Conservation (phyloP, 30 jellyfish, hydroid and myxozoan species). For the Clytia hemisphaerica region DNA sequence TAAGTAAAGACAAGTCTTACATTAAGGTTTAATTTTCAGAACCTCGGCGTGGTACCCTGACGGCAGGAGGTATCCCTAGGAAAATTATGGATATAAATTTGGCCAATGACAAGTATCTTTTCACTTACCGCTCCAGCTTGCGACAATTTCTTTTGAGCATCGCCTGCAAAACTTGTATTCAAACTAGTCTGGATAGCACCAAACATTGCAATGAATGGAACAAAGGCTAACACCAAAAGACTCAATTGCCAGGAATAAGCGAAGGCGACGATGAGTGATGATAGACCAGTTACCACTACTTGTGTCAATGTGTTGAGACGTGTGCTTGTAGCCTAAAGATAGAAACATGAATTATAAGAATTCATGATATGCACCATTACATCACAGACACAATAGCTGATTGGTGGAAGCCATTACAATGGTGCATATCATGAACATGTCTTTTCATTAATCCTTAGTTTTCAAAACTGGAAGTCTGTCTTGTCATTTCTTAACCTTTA, state of each 20-base stretch:
- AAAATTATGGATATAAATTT: neutral
- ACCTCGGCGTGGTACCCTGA: too few relatives aligned
- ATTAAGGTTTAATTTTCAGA: too few relatives aligned
- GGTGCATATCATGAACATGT: neutral
- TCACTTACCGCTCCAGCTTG: slow-evolving; percentile 66
- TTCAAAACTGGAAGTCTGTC: too few relatives aligned
- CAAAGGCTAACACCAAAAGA: slow-evolving; percentile 61
- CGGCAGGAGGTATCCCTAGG: neutral
- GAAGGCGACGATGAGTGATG: slow-evolving; percentile 69
- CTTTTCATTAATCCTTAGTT: too few relatives aligned
- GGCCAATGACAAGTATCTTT: too few relatives aligned
- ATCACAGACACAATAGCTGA: neutral
- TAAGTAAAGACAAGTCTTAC: too few relatives aligned
- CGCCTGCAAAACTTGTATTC: slow-evolving; percentile 79
- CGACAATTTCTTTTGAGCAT: slow-evolving; percentile 40
- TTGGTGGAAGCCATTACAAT: neutral
- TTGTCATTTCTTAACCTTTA: too few relatives aligned
- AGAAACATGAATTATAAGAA: neutral
- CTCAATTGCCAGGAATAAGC: slow-evolving; percentile 65
- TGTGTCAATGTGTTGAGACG: slow-evolving; percentile 73
- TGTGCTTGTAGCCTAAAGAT: slow-evolving; percentile 78
- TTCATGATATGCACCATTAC: neutral
- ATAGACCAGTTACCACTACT: slow-evolving; percentile 79
- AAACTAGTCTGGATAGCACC: slow-evolving; percentile 87
- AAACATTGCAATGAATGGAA: slow-evolving; percentile 61